Evolutionary conservation across 2,113 vertebrate genomes (phyloP), one percentile per base, ranked within the genome.

Genomic region (Corvus cornix): DNA sequence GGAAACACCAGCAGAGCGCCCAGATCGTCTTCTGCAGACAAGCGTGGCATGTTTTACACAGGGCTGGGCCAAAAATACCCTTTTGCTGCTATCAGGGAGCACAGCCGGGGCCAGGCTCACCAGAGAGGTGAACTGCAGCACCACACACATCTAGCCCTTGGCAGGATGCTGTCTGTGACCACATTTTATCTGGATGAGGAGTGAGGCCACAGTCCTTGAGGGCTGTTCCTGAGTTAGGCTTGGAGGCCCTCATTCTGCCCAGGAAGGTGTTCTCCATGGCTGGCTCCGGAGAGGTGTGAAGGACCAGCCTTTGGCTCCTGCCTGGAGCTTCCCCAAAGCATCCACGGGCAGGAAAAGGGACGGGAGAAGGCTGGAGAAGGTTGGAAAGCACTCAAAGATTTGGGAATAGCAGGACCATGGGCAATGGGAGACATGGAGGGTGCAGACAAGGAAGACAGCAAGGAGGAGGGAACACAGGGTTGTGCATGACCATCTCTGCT

Each of bases 81-180:
- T 2, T 1, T 28, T 21, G 43, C 64, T 83, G 51, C 67, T 37
- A 3, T n/a, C 51, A 58, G 20, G n/a, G 49, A 68, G 26, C 67
- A 23, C 1, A 60, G 62, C 17, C 66, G 44, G 9, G 21, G 37
- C 53, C 16, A 8, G 35, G 28, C 15, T 72, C 3, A 0, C 30
- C 74, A 12, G 24, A 27, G 58, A 48, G 49, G 10, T 58, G 24
- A 70, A 37, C 48, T 49, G 52, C 74, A 59, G 35, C 26, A 22
- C 20, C 12, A 18, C 27, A 22, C 16, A 17, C 5, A 2, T 1
- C 19, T 2, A 12, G 41, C 2, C 2, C 14, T 21, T 18, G 51
- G 64, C 73, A 27, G 9, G 63, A 43, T 11, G 16, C 68, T 28
- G 16, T 16, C 75, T 55, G 18, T 33, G 12, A 23, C 8, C 16